Evolutionary conservation across 2,113 vertebrate species (phyloP).

Genomic region (Melanerpes formicivorus): DNA sequence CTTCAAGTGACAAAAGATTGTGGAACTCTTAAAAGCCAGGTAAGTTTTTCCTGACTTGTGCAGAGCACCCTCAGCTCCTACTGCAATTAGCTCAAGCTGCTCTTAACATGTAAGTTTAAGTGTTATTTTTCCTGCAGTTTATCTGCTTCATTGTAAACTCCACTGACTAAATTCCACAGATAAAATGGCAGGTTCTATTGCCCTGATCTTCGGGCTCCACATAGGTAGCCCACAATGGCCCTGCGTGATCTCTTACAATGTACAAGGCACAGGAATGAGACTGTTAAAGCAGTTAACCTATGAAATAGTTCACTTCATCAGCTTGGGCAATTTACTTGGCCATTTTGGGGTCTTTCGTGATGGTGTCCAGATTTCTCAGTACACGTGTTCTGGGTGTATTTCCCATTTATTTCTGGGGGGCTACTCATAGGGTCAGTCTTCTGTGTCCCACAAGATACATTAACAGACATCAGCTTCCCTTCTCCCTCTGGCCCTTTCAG

Average conservation of each 20-base stretch:
- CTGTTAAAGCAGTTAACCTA: not conserved
- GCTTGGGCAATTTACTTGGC: not conserved
- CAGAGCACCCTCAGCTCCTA: constrained; percentile 3
- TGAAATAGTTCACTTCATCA: not conserved
- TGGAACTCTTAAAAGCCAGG: constrained; percentile 29
- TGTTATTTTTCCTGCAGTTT: not conserved
- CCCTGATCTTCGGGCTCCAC: not conserved
- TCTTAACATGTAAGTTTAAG: not conserved
- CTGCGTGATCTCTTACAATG: not conserved
- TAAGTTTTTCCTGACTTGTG: not conserved
- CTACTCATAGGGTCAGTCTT: not conserved
- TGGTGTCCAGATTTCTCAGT: not conserved
- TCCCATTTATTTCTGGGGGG: not conserved
- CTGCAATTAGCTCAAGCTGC: not conserved
- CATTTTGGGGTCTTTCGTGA: not conserved
- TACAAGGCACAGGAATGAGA: not conserved
- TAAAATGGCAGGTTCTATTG: not conserved
- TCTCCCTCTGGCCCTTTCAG: not conserved
- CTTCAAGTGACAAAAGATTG: constrained; percentile 27
- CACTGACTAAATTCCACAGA: not conserved
- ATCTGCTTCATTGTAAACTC: not conserved
- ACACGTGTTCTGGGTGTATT: not conserved
- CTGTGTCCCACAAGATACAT: not conserved
- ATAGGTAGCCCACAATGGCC: not conserved
- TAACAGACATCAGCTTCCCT: not conserved